Conservation (phyloP, 2,888 invertebrate genomes). For the Atrina japonica region DNA sequence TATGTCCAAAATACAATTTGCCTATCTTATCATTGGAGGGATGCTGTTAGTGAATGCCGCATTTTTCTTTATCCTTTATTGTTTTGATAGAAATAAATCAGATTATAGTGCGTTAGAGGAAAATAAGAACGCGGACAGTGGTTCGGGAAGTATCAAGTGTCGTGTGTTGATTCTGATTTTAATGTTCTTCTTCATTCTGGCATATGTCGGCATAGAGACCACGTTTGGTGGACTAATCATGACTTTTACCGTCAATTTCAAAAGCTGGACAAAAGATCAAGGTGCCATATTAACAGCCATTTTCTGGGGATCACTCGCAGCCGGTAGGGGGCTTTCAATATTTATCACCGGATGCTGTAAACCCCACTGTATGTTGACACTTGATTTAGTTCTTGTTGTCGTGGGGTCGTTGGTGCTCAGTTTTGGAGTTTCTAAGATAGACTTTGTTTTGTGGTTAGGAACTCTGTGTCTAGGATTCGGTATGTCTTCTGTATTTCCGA, state of each 20-base stretch:
- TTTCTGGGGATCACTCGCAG: slow-evolving; percentile 81
- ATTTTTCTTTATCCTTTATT: slow-evolving; percentile 78
- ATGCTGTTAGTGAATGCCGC: slow-evolving; percentile 76
- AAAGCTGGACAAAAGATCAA: slow-evolving; percentile 73
- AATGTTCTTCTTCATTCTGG: slow-evolving; percentile 79
- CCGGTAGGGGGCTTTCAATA: slow-evolving; percentile 80
- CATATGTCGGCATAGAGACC: slow-evolving; percentile 81
- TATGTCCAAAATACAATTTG: slow-evolving; percentile 78
- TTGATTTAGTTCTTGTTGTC: slow-evolving; percentile 75
- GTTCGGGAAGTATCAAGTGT: slow-evolving; percentile 38
- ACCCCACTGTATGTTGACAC: slow-evolving; percentile 79
- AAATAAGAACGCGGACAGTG: slow-evolving; percentile 32
- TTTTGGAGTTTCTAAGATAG: slow-evolving; percentile 67
- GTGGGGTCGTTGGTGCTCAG: slow-evolving; percentile 76
- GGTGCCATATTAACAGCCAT: slow-evolving; percentile 80
- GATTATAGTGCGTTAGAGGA: slow-evolving; percentile 28
- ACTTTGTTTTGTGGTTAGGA: slow-evolving; percentile 79
- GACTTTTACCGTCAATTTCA: slow-evolving; percentile 77
- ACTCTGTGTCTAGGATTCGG: slow-evolving; percentile 80
- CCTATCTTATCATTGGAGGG: slow-evolving; percentile 79
- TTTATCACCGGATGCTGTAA: slow-evolving; percentile 79
- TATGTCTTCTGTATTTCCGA: slow-evolving; percentile 81
- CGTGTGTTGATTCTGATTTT: slow-evolving; percentile 72
- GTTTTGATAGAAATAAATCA: slow-evolving; percentile 57
- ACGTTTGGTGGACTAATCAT: slow-evolving; percentile 81